Conservation (phyloP, 2,888 invertebrate species). For the Alsophila aescularia region DNA sequence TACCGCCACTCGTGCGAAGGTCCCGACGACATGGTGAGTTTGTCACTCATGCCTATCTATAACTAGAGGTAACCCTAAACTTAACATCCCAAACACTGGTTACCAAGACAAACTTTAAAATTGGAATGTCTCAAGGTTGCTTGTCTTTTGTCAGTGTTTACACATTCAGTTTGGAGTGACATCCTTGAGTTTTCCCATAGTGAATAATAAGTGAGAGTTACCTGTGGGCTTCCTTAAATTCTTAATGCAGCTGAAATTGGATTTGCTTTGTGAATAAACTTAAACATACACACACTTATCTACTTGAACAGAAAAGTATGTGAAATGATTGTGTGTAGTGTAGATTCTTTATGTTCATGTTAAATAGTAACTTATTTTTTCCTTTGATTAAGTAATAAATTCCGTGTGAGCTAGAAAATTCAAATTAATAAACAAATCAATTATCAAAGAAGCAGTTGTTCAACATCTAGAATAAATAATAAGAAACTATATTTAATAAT, state of each 20-base stretch:
- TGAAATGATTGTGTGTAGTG: too few species aligned
- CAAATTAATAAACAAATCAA: too few species aligned
- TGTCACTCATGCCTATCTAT: constrained; percentile 7
- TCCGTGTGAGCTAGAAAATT: too few species aligned
- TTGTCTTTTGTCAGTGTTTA: constrained; percentile 21
- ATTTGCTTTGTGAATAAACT: not conserved
- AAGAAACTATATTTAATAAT: too few species aligned
- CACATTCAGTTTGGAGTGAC: constrained; percentile 1
- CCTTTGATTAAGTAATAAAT: too few species aligned
- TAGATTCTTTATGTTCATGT: too few species aligned
- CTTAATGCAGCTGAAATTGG: not conserved
- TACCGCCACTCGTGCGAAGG: constrained; percentile 99
- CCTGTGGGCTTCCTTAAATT: not conserved
- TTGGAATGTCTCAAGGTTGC: constrained; percentile 12
- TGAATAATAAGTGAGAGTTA: constrained; percentile 3
- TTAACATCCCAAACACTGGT: constrained; percentile 17
- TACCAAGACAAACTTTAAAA: constrained; percentile 16
- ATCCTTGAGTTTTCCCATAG: constrained; percentile 4
- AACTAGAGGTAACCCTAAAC: not conserved
- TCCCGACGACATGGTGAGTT: constrained; percentile 97
- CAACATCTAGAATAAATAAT: too few species aligned
- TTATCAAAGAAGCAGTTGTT: too few species aligned
- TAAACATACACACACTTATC: not conserved
- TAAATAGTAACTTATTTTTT: too few species aligned
- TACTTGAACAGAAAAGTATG: not conserved